Base-by-base conservation (phyloP, 2,113 vertebrate genomes). In the Lucifuga dentata region DNA sequence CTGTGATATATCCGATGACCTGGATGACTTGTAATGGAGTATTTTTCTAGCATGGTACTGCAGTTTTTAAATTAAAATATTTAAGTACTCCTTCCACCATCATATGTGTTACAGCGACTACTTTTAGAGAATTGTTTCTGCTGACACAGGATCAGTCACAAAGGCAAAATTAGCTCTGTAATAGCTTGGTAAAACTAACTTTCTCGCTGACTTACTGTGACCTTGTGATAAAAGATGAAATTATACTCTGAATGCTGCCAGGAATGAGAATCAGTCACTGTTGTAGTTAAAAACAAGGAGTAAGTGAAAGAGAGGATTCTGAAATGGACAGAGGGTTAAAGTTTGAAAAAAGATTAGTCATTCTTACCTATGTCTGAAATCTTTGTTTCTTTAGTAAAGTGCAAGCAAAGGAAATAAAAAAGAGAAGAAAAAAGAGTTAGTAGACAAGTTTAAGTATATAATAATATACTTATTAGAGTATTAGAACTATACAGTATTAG, bases 291-390 rank as follows among this genome's bases (percentile, higher is more conserved):
- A 33, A 46, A 53, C 10, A 35, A 48, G 9, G 12, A 43, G 2
- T 5, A 29, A 68, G n/a, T 2, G 8, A 46, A 2, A 2, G 17
- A 68, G 12, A 49, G 0, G n/a, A 73, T 15, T 45, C 17, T 15
- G 16, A 11, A 48, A 58, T 9, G 1, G 48, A 13, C 49, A 64
- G 32, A 64, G 24, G 40, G 55, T 61, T 39, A 38, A 45, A 35
- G 23, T 53, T 35, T 35, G 13, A 35, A 68, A 29, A 62, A 67
- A 13, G 64, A 44, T 80, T 60, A 80, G 26, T 72, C n/a, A 70
- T 80, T 89, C 97, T 99, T 98, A 99, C 98, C 98, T 99, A 95
- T 99, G 98, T 94, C 97, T 96, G 96, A 99, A 99, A 97, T 99
- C 98, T 98, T 99, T 99, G 97, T 99, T 99, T 98, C 98, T 99